Evolutionary conservation across 2,797 vertebrate genomes (phyloP).

Genomic region (Allochrocebus solatus): DNA sequence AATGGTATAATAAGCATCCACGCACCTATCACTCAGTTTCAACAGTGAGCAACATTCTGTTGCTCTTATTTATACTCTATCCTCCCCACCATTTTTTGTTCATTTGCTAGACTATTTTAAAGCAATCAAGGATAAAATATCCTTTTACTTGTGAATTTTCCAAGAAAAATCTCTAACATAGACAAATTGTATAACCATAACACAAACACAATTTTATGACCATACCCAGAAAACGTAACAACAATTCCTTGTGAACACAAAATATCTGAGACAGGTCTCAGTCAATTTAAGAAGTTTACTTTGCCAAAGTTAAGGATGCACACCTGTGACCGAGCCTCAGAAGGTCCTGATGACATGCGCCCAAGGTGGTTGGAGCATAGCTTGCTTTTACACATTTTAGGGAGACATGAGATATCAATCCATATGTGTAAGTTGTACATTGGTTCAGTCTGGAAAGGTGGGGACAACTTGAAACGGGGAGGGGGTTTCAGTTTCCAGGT

Average conservation of each 20-base stretch:
- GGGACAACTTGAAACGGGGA: neutral
- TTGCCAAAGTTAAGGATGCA: neutral
- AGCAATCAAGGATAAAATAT: neutral
- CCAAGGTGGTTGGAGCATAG: neutral
- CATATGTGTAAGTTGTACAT: neutral
- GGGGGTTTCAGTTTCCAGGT: neutral
- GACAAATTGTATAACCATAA: neutral
- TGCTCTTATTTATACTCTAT: neutral
- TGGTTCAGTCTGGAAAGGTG: neutral
- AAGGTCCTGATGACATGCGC: neutral
- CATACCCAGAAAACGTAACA: neutral
- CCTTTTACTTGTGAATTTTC: constrained; percentile 1
- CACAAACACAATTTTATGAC: neutral
- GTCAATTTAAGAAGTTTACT: neutral
- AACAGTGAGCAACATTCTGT: neutral
- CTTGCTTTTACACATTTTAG: neutral
- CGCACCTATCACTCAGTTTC: neutral
- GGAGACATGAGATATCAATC: neutral
- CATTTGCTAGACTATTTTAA: neutral
- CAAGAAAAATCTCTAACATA: neutral
- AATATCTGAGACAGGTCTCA: too few species aligned
- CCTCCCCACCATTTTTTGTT: neutral
- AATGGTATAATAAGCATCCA: neutral
- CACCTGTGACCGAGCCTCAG: neutral
- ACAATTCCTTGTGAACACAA: neutral